These are phyloP conservation scores for Villa cingulata DNA, from an alignment of 2,888 invertebrate species.

Conservation along the genomic window DNA sequence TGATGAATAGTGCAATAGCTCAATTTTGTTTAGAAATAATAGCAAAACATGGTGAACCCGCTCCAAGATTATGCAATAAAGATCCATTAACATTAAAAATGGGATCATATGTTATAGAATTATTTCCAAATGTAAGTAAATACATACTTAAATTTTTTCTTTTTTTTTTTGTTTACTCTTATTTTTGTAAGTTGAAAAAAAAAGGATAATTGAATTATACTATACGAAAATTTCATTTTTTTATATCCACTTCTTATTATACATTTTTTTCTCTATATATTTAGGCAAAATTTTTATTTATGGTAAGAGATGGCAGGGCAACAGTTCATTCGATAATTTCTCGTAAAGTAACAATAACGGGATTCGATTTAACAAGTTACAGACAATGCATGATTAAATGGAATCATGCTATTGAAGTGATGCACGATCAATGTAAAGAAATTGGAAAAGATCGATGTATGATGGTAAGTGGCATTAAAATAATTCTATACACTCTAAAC, in stretches of 20 bases:
- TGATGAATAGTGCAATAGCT: constrained; percentile 89
- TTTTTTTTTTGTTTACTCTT: not conserved
- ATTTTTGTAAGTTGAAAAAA: not conserved
- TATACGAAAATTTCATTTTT: no score
- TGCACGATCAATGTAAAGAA: constrained; percentile 85
- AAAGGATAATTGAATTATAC: no score
- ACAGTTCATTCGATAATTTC: constrained; percentile 98
- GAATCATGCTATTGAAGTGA: constrained; percentile 89
- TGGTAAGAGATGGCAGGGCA: constrained; percentile 96
- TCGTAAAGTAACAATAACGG: constrained; percentile 63
- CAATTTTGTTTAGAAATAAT: constrained; percentile 95
- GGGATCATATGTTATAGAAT: constrained; percentile 82
- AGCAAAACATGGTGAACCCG: constrained; percentile 89
- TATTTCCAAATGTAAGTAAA: constrained; percentile 70
- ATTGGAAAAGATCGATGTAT: constrained; percentile 66
- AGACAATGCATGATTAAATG: constrained; percentile 91
- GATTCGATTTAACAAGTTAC: constrained; percentile 88
- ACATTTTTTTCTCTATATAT: constrained; percentile 4
- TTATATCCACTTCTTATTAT: not conserved
- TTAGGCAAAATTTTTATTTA: constrained; percentile 85
- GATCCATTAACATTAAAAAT: constrained; percentile 97
- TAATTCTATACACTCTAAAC: no score
- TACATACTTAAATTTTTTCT: not conserved
- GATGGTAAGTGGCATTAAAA: constrained; percentile 49
- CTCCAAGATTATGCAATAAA: constrained; percentile 93